Base-by-base conservation (phyloP, 2,888 invertebrate genomes). In the Patella pellucida region DNA sequence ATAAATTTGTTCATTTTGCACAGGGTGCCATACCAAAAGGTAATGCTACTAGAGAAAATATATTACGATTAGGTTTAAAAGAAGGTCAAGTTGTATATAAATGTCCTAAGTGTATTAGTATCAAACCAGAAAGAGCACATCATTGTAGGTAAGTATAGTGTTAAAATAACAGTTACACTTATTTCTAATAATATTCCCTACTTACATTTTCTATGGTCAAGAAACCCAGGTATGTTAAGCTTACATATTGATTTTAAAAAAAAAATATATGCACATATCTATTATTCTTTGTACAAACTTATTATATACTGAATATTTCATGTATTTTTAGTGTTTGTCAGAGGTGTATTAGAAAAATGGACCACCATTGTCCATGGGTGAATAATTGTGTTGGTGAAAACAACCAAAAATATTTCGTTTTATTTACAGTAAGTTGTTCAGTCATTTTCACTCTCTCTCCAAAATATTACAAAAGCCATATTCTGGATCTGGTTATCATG, bases 361-460 rank as follows among this genome's bases (percentile, higher is more conserved):
- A 95, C 88, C 95, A 95, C 91, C 95, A 96, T 88, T 96, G 95
- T 92, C 99, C 98, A 0, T 98, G 98, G 98, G 96, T 99, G 12
- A 99, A 99, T 91, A 99, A 99, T 91, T 99, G 99, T 92, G 98
- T 99, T 2, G 99, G 99, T 27, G 99, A 99, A 92, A 97, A 96
- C 90, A 99, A 99, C 93, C 99, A 99, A 93, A 99, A 99, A 92
- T 99, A 96, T 92, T 99, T 99, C 93, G 98, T 99, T 76, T 93
- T 99, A 75, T 99, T 99, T 92, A 90, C 90, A 41, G 91, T 91
- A 84, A 89, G 89, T 89, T 77, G 27, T 16, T 50, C 31, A 51
- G 9, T 41, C 41, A 41, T 41, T 41, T 41, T 41, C 41, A 9
- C 41, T 41, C 27, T 27, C 41, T 41, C 7, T 41, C 41, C 9